Percentiles rank a stretch among this genome's conserved stretches.
Evolutionary conservation across 2,113 vertebrate genomes (phyloP).

Genomic region (Myxocyprinus asiaticus): DNA sequence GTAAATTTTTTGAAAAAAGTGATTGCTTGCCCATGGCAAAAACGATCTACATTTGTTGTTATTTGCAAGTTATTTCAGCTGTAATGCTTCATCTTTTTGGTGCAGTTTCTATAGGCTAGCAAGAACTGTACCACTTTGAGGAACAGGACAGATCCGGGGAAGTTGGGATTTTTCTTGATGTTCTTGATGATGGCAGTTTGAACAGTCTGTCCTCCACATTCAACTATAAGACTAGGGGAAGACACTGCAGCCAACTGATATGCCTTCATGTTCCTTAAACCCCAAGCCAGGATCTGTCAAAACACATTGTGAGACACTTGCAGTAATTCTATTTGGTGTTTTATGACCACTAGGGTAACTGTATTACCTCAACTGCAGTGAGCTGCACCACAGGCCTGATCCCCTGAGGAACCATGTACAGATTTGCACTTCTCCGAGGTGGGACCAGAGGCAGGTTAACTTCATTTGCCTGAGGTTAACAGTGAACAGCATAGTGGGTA

Average conservation of each 20-base stretch:
- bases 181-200: conserved; percentile 93
- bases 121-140: conserved; percentile 87
- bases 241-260: conserved; percentile 89
- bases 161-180: conserved; percentile 95
- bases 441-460: conserved; percentile 90
- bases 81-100: too few species aligned
- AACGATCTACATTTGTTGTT: too few species aligned
- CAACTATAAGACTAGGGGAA: conserved; percentile 93
- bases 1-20: too few species aligned
- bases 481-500: background rate
- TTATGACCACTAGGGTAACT: conserved; percentile 4
- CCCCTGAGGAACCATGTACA: conserved; percentile 99
- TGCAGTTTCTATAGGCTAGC: background rate
- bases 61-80: too few species aligned
- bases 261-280: conserved; percentile 94
- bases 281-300: conserved; percentile 91
- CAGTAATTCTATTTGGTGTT: background rate
- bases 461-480: conserved; percentile 67
- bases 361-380: conserved; percentile 90
- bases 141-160: conserved; percentile 92
- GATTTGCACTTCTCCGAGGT: conserved; percentile 82
- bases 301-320: conserved; percentile 21
- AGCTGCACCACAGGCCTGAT: conserved; percentile 96
- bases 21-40: too few species aligned
- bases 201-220: conserved; percentile 89